phyloP scores from a whole-genome alignment of 2,888 invertebrate genomes.

The Morpho deidamia region DNA sequence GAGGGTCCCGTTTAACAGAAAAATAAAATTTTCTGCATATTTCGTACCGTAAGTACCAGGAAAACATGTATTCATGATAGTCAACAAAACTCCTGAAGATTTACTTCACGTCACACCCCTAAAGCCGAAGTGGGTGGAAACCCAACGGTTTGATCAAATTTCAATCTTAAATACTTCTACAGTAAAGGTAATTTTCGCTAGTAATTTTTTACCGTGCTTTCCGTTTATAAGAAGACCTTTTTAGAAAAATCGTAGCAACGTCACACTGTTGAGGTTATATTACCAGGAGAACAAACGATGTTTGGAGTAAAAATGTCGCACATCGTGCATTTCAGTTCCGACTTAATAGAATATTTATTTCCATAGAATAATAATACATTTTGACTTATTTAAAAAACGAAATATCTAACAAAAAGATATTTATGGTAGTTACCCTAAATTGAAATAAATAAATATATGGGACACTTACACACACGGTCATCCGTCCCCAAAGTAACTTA shows the following conservation, averaged over 20 bases:
- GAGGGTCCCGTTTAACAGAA: slow-evolving; percentile 32
- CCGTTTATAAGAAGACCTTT: slow-evolving; percentile 14
- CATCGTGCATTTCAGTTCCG: too few relatives aligned
- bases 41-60: slow-evolving; percentile 50
- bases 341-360: too few relatives aligned
- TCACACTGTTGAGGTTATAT: slow-evolving; percentile 41
- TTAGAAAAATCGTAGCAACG: slow-evolving; percentile 26
- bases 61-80: slow-evolving; percentile 28
- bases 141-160: background rate
- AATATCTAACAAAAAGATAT: too few relatives aligned
- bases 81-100: too few relatives aligned
- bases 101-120: background rate
- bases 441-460: too few relatives aligned
- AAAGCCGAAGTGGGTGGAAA: background rate
- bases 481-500: too few relatives aligned
- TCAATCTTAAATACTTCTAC: background rate
- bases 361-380: too few relatives aligned
- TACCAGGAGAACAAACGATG: slow-evolving; percentile 38
- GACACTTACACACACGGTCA: too few relatives aligned
- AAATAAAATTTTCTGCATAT: slow-evolving; percentile 73
- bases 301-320: background rate
- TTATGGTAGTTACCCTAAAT: too few relatives aligned
- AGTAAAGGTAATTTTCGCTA: background rate
- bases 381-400: too few relatives aligned
- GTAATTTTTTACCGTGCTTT: too few relatives aligned